phyloP scores from a whole-genome alignment of 2,113 vertebrate genomes.

The Chloropsis hardwickii region DNA sequence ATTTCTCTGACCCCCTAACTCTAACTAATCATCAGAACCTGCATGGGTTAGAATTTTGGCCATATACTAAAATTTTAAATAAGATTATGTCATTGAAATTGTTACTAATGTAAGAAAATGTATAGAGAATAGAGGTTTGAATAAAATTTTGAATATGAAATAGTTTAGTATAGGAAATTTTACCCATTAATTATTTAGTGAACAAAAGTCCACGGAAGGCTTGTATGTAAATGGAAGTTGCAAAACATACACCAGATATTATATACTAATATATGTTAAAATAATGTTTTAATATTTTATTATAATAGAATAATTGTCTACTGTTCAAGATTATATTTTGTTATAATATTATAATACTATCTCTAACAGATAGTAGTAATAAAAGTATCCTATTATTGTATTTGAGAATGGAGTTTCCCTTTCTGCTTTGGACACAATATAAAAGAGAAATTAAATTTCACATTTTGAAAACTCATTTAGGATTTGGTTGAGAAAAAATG shows the following conservation, averaged over 20 bases:
- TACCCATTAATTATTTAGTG: neutral
- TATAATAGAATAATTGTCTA: neutral
- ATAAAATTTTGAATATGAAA: neutral
- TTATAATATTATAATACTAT: neutral
- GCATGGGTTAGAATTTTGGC: neutral
- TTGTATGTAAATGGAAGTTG: neutral
- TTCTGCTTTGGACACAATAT: neutral
- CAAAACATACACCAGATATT: neutral
- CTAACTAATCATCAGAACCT: neutral
- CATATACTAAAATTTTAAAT: neutral
- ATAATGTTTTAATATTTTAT: neutral
- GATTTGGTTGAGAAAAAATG: neutral
- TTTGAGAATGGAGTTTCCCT: neutral
- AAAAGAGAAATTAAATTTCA: neutral
- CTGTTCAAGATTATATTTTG: neutral
- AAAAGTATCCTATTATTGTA: neutral
- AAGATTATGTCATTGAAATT: neutral
- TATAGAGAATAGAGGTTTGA: neutral
- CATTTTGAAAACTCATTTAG: neutral
- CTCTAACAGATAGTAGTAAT: neutral
- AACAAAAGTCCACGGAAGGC: neutral
- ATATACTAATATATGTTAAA: neutral
- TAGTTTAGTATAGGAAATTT: neutral
- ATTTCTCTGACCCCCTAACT: neutral
- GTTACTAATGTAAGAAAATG: neutral